Evolutionary conservation across 2,888 invertebrate species (phyloP).

Genomic region (Trilocha varians): DNA sequence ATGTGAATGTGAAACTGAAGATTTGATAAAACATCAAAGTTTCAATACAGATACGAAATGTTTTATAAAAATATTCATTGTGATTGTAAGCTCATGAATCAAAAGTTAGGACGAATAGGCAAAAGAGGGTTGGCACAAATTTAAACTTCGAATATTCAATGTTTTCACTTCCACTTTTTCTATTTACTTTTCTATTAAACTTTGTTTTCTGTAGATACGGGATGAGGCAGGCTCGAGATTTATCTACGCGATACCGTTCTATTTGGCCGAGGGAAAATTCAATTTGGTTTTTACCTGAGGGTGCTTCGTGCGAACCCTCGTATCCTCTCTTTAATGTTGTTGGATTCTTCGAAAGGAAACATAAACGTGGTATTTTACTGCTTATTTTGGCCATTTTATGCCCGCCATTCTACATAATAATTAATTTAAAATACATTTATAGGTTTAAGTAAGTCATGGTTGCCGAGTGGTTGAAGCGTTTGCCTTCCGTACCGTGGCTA

Average conservation of each 20-base stretch:
- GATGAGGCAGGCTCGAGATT: slow-evolving; percentile 60
- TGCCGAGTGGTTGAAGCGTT: too few relatives aligned
- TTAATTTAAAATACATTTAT: not conserved
- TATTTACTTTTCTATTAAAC: slow-evolving; percentile 68
- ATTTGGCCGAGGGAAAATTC: slow-evolving; percentile 63
- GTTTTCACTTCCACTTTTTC: slow-evolving; percentile 56
- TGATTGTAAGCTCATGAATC: slow-evolving; percentile 20
- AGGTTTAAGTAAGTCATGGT: too few relatives aligned
- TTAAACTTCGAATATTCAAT: slow-evolving; percentile 55
- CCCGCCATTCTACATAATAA: slow-evolving; percentile 1
- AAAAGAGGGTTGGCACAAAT: slow-evolving; percentile 37
- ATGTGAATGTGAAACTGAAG: too few relatives aligned
- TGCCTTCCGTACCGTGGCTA: too few relatives aligned
- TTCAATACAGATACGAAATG: not conserved
- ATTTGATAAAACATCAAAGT: not conserved
- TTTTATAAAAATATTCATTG: slow-evolving; percentile 1
- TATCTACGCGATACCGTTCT: slow-evolving; percentile 66
- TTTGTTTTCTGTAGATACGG: slow-evolving; percentile 60
- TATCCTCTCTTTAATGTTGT: slow-evolving; percentile 50
- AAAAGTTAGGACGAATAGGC: slow-evolving; percentile 22
- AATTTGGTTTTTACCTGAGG: slow-evolving; percentile 69
- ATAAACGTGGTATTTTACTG: slow-evolving; percentile 45
- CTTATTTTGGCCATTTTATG: slow-evolving; percentile 26
- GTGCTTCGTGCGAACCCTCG: slow-evolving; percentile 52
- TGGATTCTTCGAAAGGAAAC: slow-evolving; percentile 42